These are phyloP conservation scores for Gryllus bimaculatus DNA, from an alignment of 1,140 invertebrate species.

Conservation along the genomic window DNA sequence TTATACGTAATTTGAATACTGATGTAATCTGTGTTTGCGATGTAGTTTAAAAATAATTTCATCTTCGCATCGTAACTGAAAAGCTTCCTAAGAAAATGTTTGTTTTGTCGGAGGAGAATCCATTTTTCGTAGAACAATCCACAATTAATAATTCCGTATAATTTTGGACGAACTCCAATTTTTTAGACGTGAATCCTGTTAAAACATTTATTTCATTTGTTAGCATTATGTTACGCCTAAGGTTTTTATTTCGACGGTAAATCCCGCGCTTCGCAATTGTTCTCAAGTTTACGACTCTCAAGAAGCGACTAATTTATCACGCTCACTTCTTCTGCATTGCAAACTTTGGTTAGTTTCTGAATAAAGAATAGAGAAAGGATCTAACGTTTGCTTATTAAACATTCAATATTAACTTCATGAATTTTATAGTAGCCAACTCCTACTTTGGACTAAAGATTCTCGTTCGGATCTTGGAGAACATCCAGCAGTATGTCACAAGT, in stretches of 20 bases:
- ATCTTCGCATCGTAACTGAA: too few relatives aligned
- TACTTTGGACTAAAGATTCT: background rate
- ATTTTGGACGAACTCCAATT: background rate
- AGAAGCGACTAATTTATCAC: background rate
- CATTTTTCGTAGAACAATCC: too few relatives aligned
- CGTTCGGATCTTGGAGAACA: background rate
- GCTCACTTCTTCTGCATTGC: background rate
- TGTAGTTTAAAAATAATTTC: too few relatives aligned
- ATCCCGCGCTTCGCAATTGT: background rate
- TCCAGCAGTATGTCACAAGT: background rate
- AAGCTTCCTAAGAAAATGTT: too few relatives aligned
- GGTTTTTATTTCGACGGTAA: background rate
- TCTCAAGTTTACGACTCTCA: background rate
- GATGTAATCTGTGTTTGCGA: too few relatives aligned
- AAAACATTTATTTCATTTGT: background rate
- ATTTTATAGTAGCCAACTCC: background rate
- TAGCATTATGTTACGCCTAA: background rate
- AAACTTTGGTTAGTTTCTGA: background rate
- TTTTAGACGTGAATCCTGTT: background rate
- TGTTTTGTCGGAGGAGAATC: too few relatives aligned
- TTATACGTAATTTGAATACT: too few relatives aligned
- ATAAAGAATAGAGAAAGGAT: slow-evolving; percentile 1
- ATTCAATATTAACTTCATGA: slow-evolving; percentile 6
- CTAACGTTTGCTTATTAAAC: slow-evolving; percentile 5
- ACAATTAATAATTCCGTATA: background rate